These are phyloP conservation scores for Neodiprion virginianus DNA, from an alignment of 1,140 invertebrate genomes.

Conservation along the genomic window DNA sequence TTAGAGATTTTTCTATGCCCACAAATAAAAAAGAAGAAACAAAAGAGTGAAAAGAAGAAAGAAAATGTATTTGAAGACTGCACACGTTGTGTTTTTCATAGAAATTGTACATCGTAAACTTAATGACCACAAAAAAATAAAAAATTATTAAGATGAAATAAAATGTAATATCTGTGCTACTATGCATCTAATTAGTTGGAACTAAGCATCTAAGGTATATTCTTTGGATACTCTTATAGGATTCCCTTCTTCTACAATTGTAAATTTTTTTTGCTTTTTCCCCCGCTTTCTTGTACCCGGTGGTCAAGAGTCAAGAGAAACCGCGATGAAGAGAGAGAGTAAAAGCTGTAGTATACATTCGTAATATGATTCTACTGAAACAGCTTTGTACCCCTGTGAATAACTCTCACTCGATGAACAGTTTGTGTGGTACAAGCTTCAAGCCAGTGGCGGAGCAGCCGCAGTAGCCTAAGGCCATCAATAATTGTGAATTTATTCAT, in stretches of 20 bases:
- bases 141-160: not conserved
- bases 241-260: too few relatives aligned
- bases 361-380: slow-evolving; percentile 1
- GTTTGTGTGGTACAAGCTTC: not conserved
- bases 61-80: too few relatives aligned
- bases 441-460: slow-evolving; percentile 1
- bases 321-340: too few relatives aligned
- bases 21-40: not conserved
- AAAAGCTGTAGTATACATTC: not conserved
- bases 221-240: too few relatives aligned
- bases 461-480: not conserved
- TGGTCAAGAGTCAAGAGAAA: too few relatives aligned
- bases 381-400: not conserved
- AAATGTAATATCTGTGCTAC: not conserved
- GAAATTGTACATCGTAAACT: not conserved
- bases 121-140: not conserved
- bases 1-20: not conserved
- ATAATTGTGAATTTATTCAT: not conserved
- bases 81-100: too few relatives aligned
- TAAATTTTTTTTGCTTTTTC: too few relatives aligned
- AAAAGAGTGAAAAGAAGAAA: not conserved
- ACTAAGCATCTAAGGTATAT: too few relatives aligned
- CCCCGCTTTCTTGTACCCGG: too few relatives aligned
- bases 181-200: too few relatives aligned
- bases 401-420: not conserved